Base-by-base conservation (phyloP, 1,140 invertebrate species). In the Platyscapa corneri region DNA sequence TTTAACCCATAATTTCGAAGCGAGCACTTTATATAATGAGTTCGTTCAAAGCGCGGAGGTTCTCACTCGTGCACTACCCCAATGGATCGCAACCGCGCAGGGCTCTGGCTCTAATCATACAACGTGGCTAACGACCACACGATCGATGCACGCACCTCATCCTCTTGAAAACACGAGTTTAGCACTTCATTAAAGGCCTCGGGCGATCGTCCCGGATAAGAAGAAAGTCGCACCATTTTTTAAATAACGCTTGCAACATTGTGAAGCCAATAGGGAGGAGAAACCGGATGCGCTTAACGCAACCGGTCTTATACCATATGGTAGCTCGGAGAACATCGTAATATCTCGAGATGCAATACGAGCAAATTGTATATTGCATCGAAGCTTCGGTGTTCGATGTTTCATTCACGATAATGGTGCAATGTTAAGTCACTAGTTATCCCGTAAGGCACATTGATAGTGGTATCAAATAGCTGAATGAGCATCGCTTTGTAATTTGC, bases 141-240 rank as follows among this genome's bases (percentile, higher is more conserved):
- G 49, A 53, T n/a, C 32, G 53, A 37, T 18, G 30, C 23, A 30
- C 34, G 23, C 20, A 32, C 27, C 27, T 27, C n/a, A 60, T 74
- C 53, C 49, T n/a, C 10, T 39, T 23, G 67, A 74, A 74, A 82
- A 53, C 23, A 53, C 16, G 32, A 84, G 82, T n/a, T 84, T 78
- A 67, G 32, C 60, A 78, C 75, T 84, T 84, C 82, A 77, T 83
- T 83, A 77, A 64, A 77, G 42, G 42, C 74, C 75, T 53, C 16
- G 60, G 46, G 74, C 30, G 32, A 83, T 67, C 74, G n/a, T 46
- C 37, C 20, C 6, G 37, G 60, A 30, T 42, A 67, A 74, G 39
- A 74, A 37, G 8, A 27, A 60, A 53, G 18, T 72, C 70, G 6
- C 7, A 10, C 2, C 3, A 39, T 5, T 74, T 42, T 74, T 42